phyloP scores from a whole-genome alignment of 2,113 vertebrate species.

The Abramis brama region DNA sequence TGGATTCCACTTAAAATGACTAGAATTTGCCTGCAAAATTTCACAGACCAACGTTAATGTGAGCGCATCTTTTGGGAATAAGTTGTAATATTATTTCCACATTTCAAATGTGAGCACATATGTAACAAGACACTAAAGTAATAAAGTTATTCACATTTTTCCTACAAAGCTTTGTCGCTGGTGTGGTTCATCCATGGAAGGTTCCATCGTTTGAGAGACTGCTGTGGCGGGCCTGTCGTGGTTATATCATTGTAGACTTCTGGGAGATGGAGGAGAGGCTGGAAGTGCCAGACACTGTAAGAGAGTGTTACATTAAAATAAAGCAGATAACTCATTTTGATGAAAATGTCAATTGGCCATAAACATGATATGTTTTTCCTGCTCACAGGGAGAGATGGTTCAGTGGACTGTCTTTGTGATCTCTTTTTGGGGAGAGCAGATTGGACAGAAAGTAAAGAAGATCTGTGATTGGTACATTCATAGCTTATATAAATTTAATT shows the following conservation, averaged over 20 bases:
- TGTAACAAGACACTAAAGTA: background rate
- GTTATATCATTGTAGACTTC: constrained; percentile 91
- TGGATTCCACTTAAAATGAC: background rate
- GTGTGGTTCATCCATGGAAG: constrained; percentile 88
- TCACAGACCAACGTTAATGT: background rate
- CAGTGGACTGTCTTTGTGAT: constrained; percentile 93
- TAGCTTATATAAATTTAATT: background rate
- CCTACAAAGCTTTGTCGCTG: constrained; percentile 81
- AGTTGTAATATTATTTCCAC: background rate
- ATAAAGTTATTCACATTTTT: background rate
- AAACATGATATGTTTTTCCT: background rate
- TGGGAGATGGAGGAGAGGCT: constrained; percentile 83
- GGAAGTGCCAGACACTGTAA: constrained; percentile 83
- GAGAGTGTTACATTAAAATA: constrained; percentile 35
- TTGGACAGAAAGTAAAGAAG: constrained; percentile 93
- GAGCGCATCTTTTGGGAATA: background rate
- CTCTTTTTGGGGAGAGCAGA: constrained; percentile 95
- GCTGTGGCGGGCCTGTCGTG: constrained; percentile 90
- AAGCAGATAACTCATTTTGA: background rate
- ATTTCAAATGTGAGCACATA: background rate
- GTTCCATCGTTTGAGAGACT: constrained; percentile 87
- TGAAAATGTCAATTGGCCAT: background rate
- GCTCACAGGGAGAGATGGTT: constrained; percentile 82
- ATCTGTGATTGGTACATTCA: constrained; percentile 88
- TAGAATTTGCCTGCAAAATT: background rate